Percentiles rank a stretch among this genome's conserved stretches.
Evolutionary conservation across 2,888 invertebrate genomes (phyloP).

Genomic region (Drosophila setosimentum): DNA sequence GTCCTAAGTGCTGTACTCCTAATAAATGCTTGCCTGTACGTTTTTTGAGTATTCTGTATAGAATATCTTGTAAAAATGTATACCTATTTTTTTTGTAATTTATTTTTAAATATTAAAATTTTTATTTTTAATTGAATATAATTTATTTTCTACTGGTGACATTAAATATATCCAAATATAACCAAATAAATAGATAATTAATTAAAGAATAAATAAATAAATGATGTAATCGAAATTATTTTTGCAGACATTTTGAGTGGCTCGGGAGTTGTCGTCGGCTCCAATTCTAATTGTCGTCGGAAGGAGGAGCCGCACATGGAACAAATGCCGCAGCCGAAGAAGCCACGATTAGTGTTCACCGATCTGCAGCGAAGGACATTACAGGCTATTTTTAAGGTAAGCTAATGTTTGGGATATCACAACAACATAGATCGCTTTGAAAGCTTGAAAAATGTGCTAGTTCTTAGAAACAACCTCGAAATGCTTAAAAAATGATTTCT

Average conservation of each 20-base stretch:
- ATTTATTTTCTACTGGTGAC: neutral
- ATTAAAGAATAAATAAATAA: neutral
- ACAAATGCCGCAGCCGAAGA: conserved; percentile 97
- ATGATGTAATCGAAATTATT: neutral
- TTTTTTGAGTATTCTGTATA: neutral
- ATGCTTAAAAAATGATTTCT: neutral
- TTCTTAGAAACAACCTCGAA: neutral
- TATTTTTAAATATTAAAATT: too few relatives aligned
- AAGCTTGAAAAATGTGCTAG: neutral
- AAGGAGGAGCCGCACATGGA: conserved; percentile 95
- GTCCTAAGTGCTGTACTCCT: neutral
- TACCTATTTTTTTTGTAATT: too few relatives aligned
- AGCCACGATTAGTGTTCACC: conserved; percentile 99
- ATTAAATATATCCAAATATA: neutral
- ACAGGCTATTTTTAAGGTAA: conserved; percentile 99
- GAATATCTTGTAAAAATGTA: neutral
- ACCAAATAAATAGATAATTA: neutral
- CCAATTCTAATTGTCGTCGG: conserved; percentile 97
- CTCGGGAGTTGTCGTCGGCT: conserved; percentile 24
- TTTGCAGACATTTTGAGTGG: conserved; percentile 26
- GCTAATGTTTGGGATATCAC: neutral
- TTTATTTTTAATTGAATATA: neutral
- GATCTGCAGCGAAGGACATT: conserved; percentile 99
- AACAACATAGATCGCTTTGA: neutral
- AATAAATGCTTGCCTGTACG: neutral